Percentiles rank a stretch among this genome's conserved stretches.
Evolutionary conservation across 1,140 invertebrate species (phyloP).

Genomic region (Pogonomyrmex californicus): DNA sequence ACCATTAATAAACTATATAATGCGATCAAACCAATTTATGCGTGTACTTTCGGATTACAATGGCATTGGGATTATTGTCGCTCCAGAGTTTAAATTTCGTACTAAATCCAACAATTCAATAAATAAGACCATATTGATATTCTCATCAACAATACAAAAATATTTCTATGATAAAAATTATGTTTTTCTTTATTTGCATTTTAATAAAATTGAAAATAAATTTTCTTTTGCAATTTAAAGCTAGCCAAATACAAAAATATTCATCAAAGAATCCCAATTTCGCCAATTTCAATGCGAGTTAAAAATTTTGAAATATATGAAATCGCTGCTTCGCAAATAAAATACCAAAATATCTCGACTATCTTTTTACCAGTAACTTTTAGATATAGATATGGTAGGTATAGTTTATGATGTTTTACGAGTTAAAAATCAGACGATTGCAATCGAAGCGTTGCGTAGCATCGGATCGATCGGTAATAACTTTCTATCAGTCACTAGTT

Average conservation of each 20-base stretch:
- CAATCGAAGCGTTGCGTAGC: background rate
- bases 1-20: slow-evolving; percentile 57
- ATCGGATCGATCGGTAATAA: slow-evolving; percentile 14
- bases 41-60: slow-evolving; percentile 41
- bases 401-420: background rate
- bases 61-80: background rate
- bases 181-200: background rate
- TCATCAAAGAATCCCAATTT: background rate
- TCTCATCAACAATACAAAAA: background rate
- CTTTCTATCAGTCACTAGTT: slow-evolving; percentile 21
- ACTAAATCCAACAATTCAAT: background rate
- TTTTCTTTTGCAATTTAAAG: background rate
- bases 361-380: background rate
- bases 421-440: slow-evolving; percentile 13
- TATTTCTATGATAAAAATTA: background rate
- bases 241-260: background rate
- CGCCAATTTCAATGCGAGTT: background rate
- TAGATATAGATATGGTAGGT: background rate
- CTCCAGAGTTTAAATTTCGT: background rate
- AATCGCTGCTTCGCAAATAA: background rate
- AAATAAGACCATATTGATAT: background rate
- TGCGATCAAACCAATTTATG: slow-evolving; percentile 47
- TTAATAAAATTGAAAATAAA: background rate
- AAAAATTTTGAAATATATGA: background rate
- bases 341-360: background rate